A percentile compares a stretch with the other conserved stretches of the same genome.
These are phyloP conservation scores for Myiozetetes cayanensis DNA, from an alignment of 2,113 vertebrate genomes.

Conservation along the genomic window DNA sequence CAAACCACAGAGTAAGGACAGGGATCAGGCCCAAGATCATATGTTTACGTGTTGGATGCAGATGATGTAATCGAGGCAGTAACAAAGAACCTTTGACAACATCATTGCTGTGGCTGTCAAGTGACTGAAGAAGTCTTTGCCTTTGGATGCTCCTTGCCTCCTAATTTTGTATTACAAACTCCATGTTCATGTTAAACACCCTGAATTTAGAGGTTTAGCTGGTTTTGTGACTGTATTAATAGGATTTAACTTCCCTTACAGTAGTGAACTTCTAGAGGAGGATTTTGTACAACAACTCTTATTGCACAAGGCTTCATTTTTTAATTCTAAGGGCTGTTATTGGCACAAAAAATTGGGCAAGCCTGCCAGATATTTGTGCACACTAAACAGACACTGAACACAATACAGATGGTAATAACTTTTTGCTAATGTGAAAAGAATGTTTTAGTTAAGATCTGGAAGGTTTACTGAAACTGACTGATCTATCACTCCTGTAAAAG, in stretches of 20 bases:
- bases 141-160: neutral
- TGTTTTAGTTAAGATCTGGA: constrained; percentile 42
- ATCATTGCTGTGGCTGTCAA: neutral
- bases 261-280: constrained; percentile 33
- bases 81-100: neutral
- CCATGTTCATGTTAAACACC: neutral
- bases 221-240: neutral
- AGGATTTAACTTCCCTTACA: constrained; percentile 8
- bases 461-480: constrained; percentile 8
- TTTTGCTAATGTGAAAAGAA: constrained; percentile 57
- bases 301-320: constrained; percentile 72
- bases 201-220: neutral
- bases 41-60: neutral
- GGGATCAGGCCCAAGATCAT: neutral
- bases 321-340: constrained; percentile 58
- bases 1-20: neutral
- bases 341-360: constrained; percentile 46
- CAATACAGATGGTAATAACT: constrained; percentile 73
- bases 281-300: neutral
- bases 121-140: neutral
- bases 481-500: neutral
- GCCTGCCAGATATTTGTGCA: constrained; percentile 71
- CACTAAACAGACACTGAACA: constrained; percentile 58
- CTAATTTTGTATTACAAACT: neutral
- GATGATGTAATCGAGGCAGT: neutral